Conservation (phyloP, 2,888 invertebrate genomes). For the Erebia ligea region DNA sequence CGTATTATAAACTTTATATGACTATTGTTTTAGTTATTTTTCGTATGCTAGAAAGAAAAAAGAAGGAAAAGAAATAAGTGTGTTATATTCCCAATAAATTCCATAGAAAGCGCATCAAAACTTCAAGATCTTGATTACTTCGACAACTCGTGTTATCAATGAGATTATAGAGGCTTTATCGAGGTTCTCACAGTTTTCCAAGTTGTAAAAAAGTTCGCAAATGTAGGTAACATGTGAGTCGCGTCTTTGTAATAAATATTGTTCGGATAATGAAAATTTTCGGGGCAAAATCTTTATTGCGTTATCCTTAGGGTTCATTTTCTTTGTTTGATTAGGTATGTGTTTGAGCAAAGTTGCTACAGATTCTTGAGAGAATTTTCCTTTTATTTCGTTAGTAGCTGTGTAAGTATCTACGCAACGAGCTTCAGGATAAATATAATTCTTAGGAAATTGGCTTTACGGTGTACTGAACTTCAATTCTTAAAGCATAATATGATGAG, state of each 20-base stretch:
- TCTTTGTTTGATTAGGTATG: constrained; percentile 25
- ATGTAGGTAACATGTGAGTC: constrained; percentile 64
- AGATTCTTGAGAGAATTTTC: constrained; percentile 75
- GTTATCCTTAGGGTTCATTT: constrained; percentile 25
- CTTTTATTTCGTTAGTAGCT: constrained; percentile 62
- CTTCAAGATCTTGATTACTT: constrained; percentile 50
- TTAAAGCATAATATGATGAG: neutral
- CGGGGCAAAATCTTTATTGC: constrained; percentile 20
- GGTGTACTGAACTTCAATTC: constrained; percentile 29
- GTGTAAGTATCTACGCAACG: constrained; percentile 43
- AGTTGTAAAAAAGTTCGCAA: constrained; percentile 76
- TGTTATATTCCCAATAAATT: constrained; percentile 14
- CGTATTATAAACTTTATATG: neutral
- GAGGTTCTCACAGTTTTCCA: constrained; percentile 68
- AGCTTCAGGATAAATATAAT: constrained; percentile 53
- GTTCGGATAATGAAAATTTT: constrained; percentile 29
- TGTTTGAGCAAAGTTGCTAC: constrained; percentile 41
- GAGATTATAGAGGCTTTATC: constrained; percentile 69
- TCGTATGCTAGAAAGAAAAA: too few relatives aligned
- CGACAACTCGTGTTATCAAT: constrained; percentile 58
- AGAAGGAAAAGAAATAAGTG: neutral
- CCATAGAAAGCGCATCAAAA: constrained; percentile 37
- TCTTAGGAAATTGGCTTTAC: constrained; percentile 63
- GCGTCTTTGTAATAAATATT: constrained; percentile 29
- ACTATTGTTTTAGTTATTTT: neutral